phyloP scores from a whole-genome alignment of 2,113 vertebrate species.

The Lasiurus cinereus region DNA sequence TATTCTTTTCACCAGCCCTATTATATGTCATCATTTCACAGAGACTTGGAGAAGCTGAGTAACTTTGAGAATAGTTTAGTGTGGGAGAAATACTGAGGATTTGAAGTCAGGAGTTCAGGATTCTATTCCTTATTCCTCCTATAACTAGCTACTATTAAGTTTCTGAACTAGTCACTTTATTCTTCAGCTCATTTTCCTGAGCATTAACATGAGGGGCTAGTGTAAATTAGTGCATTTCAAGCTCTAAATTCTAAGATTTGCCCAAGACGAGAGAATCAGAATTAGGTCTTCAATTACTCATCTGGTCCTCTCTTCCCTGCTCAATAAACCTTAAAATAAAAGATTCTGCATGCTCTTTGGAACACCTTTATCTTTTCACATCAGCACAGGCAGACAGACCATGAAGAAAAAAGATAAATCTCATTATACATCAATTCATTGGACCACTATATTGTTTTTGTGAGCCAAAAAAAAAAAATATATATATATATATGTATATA shows the following conservation, averaged over 20 bases:
- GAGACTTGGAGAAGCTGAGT: background rate
- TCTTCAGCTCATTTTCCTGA: background rate
- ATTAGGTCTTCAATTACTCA: conserved; percentile 46
- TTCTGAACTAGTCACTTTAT: background rate
- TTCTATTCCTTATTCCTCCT: background rate
- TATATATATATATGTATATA: background rate
- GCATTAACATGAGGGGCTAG: background rate
- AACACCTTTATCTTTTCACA: background rate
- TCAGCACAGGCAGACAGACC: background rate
- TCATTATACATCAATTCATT: background rate
- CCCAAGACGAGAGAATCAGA: background rate
- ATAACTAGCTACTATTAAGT: too few species aligned
- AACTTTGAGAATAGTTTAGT: background rate
- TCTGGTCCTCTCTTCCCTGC: background rate
- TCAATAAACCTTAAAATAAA: conserved; percentile 41
- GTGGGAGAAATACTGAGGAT: background rate
- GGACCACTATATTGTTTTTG: background rate
- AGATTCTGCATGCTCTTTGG: background rate
- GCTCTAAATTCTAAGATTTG: background rate
- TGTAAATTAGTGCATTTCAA: background rate
- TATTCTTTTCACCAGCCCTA: background rate
- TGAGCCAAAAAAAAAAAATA: background rate
- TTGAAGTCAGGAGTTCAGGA: background rate
- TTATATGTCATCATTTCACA: conserved; percentile 23
- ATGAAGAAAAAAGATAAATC: background rate